Base-by-base conservation (phyloP, 2,113 vertebrate genomes). In the Panthera tigris region DNA sequence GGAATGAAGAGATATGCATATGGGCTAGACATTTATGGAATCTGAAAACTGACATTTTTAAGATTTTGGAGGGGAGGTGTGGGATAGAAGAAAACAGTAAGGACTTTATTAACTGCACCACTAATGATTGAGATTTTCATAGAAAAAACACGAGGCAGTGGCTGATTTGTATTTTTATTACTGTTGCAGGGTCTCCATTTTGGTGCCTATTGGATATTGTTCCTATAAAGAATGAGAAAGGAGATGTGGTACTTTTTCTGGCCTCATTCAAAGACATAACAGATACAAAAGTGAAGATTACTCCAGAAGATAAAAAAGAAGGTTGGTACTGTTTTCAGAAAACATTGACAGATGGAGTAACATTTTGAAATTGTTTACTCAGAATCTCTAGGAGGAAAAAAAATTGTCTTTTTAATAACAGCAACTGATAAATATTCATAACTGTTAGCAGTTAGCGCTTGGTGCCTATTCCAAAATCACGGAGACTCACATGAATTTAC, bases 201-300 rank as follows among this genome's bases (percentile, higher is more conserved):
- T 99, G 99, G 99, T 99, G 99, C 98, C 99, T 99, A 76, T 96
- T 99, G 99, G 99, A 99, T 98, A 99, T 99, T 93, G 99, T 99
- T 97, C 99, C 99, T 93, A 99, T 99, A 99, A 99, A 99, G 99
- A 99, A 99, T 79, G 99, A 99, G 97, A 99, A 99, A 98, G 99
- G 99, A 94, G 99, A 99, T n/a, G 99, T 99, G 97, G 99, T 99
- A 52, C 99, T 99, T 74, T 99, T 99, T 98, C 99, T 99, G 98
- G 99, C 99, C 45, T 99, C 99, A 73, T 99, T 99, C 98, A 99
- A 99, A 98, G 99, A 99, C 97, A 99, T 99, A 98, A 99, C 99
- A 11, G 99, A 99, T 98, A 99, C 99, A 69, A 99, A 99, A 99
- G 99, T 97, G 98, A 99, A 99, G 99, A 98, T 99, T 98, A 98